Evolutionary conservation across 2,797 vertebrate genomes (phyloP).

Genomic region (Tympanoctomys barrerae): DNA sequence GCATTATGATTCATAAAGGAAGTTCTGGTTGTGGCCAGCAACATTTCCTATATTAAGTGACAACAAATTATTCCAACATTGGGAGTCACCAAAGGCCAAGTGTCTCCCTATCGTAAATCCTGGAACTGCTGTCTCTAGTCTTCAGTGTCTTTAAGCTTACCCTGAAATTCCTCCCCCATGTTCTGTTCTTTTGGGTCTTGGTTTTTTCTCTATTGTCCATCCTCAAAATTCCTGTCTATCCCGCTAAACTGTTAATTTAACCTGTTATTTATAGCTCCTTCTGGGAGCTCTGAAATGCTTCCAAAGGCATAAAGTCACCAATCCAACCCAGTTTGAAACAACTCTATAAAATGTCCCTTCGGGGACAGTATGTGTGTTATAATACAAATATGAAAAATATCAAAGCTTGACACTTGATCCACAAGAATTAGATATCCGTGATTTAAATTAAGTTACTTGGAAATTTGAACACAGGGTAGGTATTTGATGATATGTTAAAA

Average conservation of each 20-base stretch:
- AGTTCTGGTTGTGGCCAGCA: background rate
- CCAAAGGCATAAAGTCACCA: background rate
- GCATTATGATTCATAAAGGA: background rate
- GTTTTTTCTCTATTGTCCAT: background rate
- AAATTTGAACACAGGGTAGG: background rate
- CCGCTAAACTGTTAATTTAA: background rate
- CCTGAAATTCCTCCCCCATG: background rate
- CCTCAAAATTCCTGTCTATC: background rate
- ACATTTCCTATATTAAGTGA: background rate
- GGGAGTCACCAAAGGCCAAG: background rate
- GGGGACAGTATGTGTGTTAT: background rate
- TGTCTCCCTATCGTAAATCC: background rate
- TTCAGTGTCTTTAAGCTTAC: background rate
- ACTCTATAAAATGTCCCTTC: background rate
- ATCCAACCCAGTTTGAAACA: background rate
- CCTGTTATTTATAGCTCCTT: background rate
- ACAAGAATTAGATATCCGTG: background rate
- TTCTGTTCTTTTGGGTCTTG: background rate
- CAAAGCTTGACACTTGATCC: background rate
- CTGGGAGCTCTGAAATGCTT: background rate
- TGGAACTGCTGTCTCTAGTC: background rate
- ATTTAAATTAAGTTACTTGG: background rate
- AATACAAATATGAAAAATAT: background rate
- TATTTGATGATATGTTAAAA: background rate
- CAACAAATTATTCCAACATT: background rate